Base-by-base conservation (phyloP, 2,888 invertebrate genomes). In the Drepana falcataria region DNA sequence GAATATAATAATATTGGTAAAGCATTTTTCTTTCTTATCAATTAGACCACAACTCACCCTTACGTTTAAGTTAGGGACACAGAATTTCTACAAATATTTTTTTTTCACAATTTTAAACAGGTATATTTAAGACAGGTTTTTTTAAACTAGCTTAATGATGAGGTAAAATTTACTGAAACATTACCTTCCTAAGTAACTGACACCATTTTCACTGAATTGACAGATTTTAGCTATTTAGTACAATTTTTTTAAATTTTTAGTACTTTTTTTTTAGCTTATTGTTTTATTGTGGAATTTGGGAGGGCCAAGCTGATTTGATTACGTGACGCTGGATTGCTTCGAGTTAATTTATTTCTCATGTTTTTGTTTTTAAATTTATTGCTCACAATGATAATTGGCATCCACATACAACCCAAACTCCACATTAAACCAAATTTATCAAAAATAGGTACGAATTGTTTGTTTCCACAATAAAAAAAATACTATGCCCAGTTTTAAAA, bases 1-100 rank as follows among this genome's bases (percentile, higher is more conserved):
- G 91, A 91, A 91, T 91, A 91, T 87, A 90, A 83, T 79, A 75
- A 73, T 87, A 82, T 88, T 85, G 81, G 89, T 90, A 90, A 91
- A 91, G 91, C 91, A 90, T 90, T 90, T 21, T 88, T 85, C 76
- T 86, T 82, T 81, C 81, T 87, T 83, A 84, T 77, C 71, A 72
- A 75, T 75, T 82, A 83, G 81, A 86, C 87, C 88, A 90, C 86
- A 88, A 84, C 83, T 83, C 84, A 87, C 85, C 81, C 84, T 77
- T 81, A 75, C 63, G 66, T 72, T 72, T 74, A 68, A 69, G 75
- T 37, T 68, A 77, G 88, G 88, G 89, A 89, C 89, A 88, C 85
- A 79, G 77, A 75, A 68, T 83, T 78, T 21, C 82, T 86, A 86
- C 81, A 82, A 81, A 81, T 79, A 82, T 83, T 70, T 61, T 65